Base-by-base conservation (phyloP, 1,140 invertebrate species). In the Macrostomum lignano region DNA sequence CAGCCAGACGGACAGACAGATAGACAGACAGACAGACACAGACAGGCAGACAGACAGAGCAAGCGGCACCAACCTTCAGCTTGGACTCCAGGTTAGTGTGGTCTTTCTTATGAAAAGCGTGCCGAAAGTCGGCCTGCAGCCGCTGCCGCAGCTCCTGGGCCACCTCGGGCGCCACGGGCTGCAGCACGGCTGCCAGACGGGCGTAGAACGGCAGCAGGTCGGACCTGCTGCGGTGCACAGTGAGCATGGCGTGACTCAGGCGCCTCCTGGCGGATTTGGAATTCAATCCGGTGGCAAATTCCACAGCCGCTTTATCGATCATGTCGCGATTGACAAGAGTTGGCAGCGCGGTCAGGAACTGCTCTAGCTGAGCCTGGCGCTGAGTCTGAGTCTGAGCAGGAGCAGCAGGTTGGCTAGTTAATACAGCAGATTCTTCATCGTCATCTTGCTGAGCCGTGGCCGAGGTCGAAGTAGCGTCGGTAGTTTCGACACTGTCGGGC, bases 1-100 rank as follows among this genome's bases (percentile, higher is more conserved):
- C n/a, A n/a, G n/a, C n/a, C n/a, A n/a, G n/a, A n/a, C n/a, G n/a
- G n/a, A n/a, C n/a, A n/a, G n/a, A n/a, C n/a, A n/a, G n/a, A n/a
- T n/a, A n/a, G n/a, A n/a, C n/a, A n/a, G n/a, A n/a, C n/a, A n/a
- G n/a, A n/a, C n/a, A n/a, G n/a, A n/a, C n/a, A n/a, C n/a, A n/a
- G n/a, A n/a, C n/a, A n/a, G n/a, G n/a, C n/a, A n/a, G n/a, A n/a
- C n/a, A n/a, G n/a, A n/a, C n/a, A n/a, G n/a, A n/a, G n/a, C n/a
- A n/a, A n/a, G n/a, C n/a, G n/a, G n/a, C n/a, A n/a, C n/a, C n/a
- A n/a, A n/a, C n/a, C 64, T 94, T 94, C 17, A 96, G 70, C 58
- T 96, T 96, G 0, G 79, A 84, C 53, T 96, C 88, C 43, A 94
- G 86, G 47, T 93, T 91, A 21, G 93, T 81, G 54, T 93, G 84